Evolutionary conservation across 2,113 vertebrate genomes (phyloP).

Genomic region (Okapia johnstoni): DNA sequence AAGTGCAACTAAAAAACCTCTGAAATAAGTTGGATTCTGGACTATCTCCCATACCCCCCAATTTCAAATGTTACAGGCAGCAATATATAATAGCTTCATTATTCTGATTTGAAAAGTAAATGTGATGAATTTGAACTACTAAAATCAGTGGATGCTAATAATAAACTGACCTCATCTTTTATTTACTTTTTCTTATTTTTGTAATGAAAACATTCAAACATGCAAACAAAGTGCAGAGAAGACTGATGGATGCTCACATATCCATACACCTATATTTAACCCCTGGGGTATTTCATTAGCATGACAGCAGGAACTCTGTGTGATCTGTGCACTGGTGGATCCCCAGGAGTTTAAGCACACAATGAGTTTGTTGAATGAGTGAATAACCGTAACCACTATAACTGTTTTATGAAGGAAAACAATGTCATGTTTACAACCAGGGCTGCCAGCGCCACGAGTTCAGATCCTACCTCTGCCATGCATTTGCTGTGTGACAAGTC

Average conservation of each 20-base stretch:
- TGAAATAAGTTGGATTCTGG: too few relatives aligned
- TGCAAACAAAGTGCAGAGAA: too few relatives aligned
- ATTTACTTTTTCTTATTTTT: neutral
- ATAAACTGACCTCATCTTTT: neutral
- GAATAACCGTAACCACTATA: too few relatives aligned
- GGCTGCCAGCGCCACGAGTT: neutral
- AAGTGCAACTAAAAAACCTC: neutral
- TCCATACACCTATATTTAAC: too few relatives aligned
- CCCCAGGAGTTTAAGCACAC: neutral
- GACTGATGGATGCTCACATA: accelerated
- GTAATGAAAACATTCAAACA: neutral
- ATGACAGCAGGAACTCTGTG: neutral
- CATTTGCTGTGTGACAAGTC: neutral
- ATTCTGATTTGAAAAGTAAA: neutral
- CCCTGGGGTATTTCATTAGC: accelerated
- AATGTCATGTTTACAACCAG: accelerated
- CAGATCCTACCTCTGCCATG: neutral
- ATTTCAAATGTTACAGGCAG: neutral
- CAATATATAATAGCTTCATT: neutral
- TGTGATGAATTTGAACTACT: neutral
- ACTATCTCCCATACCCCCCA: neutral
- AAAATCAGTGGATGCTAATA: neutral
- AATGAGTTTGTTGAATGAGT: neutral
- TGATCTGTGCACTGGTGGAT: accelerated
- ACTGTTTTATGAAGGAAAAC: neutral